These are phyloP conservation scores for Lampris megalopsis DNA, from an alignment of 2,113 vertebrate genomes.

Conservation along the genomic window DNA sequence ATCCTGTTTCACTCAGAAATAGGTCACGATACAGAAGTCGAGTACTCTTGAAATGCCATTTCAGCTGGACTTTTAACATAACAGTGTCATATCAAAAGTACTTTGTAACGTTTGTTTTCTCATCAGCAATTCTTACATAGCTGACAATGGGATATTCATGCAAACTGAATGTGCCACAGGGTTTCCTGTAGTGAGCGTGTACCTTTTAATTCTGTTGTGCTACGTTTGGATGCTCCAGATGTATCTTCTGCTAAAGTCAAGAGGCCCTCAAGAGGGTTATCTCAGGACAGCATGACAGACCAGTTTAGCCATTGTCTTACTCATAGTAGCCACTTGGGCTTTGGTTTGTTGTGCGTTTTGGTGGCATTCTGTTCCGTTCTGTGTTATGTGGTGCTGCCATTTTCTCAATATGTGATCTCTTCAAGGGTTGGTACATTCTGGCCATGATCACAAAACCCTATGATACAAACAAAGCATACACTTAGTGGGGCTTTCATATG, in stretches of 20 bases:
- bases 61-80: no score
- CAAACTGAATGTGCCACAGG: neutral
- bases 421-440: neutral
- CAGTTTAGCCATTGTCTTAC: conserved; percentile 7
- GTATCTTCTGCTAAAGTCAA: conserved; percentile 8
- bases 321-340: neutral
- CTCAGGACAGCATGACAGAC: conserved; percentile 1
- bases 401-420: no score
- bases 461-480: neutral
- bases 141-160: neutral
- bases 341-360: no score
- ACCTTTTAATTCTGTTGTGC: neutral
- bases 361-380: no score
- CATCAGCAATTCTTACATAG: neutral
- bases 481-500: neutral
- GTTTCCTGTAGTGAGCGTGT: neutral
- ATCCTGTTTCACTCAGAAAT: no score
- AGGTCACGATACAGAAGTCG: no score
- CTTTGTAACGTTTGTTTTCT: no score
- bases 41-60: no score
- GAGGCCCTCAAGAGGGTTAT: conserved; percentile 13
- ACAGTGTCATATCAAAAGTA: no score
- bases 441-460: neutral
- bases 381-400: no score
- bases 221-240: neutral